Evolutionary conservation across 2,113 vertebrate species (phyloP), one percentile per base, ranked within the genome.

Genomic region (Ciconia stormi): DNA sequence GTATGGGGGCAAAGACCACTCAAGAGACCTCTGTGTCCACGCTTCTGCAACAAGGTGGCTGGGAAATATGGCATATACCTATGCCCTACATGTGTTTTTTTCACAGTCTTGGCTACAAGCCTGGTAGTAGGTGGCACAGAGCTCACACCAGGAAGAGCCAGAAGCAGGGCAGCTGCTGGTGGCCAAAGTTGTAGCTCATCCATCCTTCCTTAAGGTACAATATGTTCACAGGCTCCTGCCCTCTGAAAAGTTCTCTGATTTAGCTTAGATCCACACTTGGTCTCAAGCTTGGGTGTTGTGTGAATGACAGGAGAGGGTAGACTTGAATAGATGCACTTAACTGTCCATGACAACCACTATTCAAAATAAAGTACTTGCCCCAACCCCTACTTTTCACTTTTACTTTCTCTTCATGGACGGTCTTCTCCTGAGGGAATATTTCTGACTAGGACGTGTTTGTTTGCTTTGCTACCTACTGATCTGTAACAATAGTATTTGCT

Each of bases 31-130:
- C n/a, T 16, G 26, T 52, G 29, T 22, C 34, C 13, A 3, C 0
- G 0, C 5, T 81, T 58, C 18, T 70, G 59, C 40, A 53, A 2
- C 7, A 58, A 30, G 11, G 8, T 42, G 13, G 1, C 30, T 49
- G 69, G 62, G 30, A 49, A 82, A 6, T 20, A 29, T 5, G 23
- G 14, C 6, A 9, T 2, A 6, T 49, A 16, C 7, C 25, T 42
- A 46, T 25, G 12, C 3, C 19, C 6, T 50, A 40, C 15, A 2
- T 0, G 0, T 6, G 1, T 49, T 80, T n/a, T 80, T 16, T 53
- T 85, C n/a, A 7, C 3, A 1, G 11, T 29, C n/a, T 77, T 46
- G n/a, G 12, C 52, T 34, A 23, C 16, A 36, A 79, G 26, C 36
- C n/a, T 55, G 38, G 13, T 46, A 12, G 8, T 13, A 15, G 71